phyloP scores from a whole-genome alignment of 2,797 vertebrate species.

The Orientallactaga sibirica region DNA sequence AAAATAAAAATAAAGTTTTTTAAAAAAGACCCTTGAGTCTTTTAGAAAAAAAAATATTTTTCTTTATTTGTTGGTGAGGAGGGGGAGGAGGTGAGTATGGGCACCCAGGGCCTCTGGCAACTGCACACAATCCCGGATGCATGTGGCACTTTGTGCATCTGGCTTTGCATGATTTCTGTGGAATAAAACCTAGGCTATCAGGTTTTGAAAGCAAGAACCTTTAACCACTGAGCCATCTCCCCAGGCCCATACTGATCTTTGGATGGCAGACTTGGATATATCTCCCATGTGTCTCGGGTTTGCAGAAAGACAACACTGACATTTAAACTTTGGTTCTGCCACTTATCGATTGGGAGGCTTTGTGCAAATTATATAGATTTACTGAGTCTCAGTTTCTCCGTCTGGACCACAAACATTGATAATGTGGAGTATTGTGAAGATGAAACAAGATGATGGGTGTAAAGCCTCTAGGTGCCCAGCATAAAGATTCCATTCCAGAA shows the following conservation, averaged over 20 bases:
- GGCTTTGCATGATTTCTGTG: no score
- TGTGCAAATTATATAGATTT: background rate
- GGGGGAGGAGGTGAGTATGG: no score
- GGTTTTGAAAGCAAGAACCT: no score
- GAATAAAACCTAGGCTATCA: no score
- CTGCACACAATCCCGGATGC: no score
- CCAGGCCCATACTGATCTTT: background rate
- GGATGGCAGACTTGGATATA: background rate
- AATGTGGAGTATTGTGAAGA: background rate
- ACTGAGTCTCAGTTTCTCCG: conserved; percentile 18
- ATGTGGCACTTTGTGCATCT: no score
- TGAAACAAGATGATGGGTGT: background rate
- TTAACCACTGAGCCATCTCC: no score
- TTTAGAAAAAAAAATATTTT: no score
- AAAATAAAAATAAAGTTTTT: no score
- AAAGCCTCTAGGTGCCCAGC: background rate
- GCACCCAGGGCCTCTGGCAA: no score
- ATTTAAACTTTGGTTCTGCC: background rate
- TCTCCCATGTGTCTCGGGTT: background rate
- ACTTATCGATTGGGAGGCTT: background rate
- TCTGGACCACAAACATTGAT: background rate
- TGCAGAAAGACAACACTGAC: background rate
- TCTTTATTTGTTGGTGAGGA: no score
- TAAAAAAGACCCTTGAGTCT: no score
- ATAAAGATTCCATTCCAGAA: background rate